Base-by-base conservation (phyloP, 2,888 invertebrate species). In the Entomobrya proxima region DNA sequence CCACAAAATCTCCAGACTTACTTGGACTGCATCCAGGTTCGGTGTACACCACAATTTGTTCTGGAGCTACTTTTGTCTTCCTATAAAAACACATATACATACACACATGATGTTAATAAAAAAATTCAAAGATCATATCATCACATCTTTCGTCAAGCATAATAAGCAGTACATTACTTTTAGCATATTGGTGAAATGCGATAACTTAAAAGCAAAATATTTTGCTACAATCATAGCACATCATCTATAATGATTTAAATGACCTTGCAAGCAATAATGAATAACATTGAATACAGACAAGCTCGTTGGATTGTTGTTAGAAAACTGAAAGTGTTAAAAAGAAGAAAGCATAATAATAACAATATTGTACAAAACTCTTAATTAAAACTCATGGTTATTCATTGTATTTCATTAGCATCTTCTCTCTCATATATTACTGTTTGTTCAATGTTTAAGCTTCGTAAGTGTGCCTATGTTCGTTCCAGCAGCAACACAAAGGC, bases 31-130 rank as follows among this genome's bases (percentile, higher is more conserved):
- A 89, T 24, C 86, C 87, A n/a, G 86, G 86, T 50, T 88, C 88
- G 21, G 86, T 89, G 55, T 83, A 88, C 21, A 89, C 74, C 21
- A 88, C 76, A 27, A 89, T 88, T 84, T 89, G 89, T 15, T 81
- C 86, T 61, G 87, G 80, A 15, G 58, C 81, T 76, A 89, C 83
- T 44, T 86, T 64, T 18, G 47, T n/a, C 15, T 61, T 74, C 80
- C 89, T 89, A 78, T 18, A 72, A 85, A 75, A 52, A 64, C 4
- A 47, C 9, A 4, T 15, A 47, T n/a, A 47, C 9, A 47, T 47
- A 15, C n/a, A n/a, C n/a, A n/a, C n/a, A n/a, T n/a, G n/a, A n/a
- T n/a, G n/a, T n/a, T n/a, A n/a, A n/a, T n/a, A n/a, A n/a, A n/a
- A n/a, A n/a, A n/a, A n/a, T n/a, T 40, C 44, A 11, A 40, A 15